Base-by-base conservation (phyloP, 2,797 vertebrate genomes). In the Neosalanx taihuensis region DNA sequence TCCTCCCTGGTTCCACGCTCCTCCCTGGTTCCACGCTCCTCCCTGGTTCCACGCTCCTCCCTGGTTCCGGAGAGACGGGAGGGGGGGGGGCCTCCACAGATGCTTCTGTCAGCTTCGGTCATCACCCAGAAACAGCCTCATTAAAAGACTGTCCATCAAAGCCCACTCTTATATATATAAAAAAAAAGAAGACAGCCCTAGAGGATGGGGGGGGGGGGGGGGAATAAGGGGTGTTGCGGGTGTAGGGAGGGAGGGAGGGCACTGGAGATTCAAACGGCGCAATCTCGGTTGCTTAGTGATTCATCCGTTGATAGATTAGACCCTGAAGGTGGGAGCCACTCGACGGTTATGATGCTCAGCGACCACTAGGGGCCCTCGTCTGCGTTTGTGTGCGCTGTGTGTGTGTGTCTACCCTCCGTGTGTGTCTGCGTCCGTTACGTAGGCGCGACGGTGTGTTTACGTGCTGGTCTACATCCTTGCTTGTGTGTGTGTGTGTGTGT, bases 101-200 rank as follows among this genome's bases (percentile, higher is more conserved):
- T 77, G 60, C 71, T 70, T 80, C 79, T 84, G 83, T 84, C 84
- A 85, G 79, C 87, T 86, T 86, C 84, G 83, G 82, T 80, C 84
- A 71, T 84, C 83, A 78, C 67, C 75, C 72, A 12, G 72, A 69
- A 80, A 73, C 72, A 57, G 4, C 77, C 79, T 84, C 79, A 86
- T 90, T 91, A 88, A 84, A 87, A 80, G 71, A 31, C 77, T 86
- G 88, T 86, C 89, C 80, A 80, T 89, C 89, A 90, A 85, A 56
- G 82, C 83, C 69, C 66, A 67, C 79, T 78, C 74, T 77, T 1
- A 3, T 17, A n/a, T 4, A 53, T 83, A 85, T n/a, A 86, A 89
- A 84, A 85, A 77, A 87, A 86, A 89, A 83, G 83, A 78, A 85
- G 73, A 72, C 77, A 61, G 70, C 62, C 26, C 73, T 72, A 76